These are phyloP conservation scores for Neoarius graeffei DNA, from an alignment of 2,113 vertebrate species.

Conservation along the genomic window DNA sequence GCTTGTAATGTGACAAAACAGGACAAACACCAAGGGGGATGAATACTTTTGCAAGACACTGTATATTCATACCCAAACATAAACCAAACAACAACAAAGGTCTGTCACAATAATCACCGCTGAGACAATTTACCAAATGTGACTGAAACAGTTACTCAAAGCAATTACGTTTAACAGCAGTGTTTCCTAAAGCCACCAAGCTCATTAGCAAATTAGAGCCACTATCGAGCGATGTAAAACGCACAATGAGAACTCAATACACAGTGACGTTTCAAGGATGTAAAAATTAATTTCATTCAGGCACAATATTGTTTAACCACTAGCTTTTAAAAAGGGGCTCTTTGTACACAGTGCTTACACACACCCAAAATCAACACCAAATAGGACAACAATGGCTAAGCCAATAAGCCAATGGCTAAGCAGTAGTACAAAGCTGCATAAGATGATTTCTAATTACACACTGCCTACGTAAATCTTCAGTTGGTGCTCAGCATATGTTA, in stretches of 20 bases:
- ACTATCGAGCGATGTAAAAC: constrained; percentile 11
- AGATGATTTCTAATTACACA: constrained; percentile 21
- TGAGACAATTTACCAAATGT: constrained; percentile 20
- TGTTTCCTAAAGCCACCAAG: constrained; percentile 30
- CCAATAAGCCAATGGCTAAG: constrained; percentile 10
- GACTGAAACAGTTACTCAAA: constrained; percentile 39
- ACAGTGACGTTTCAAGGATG: constrained; percentile 21
- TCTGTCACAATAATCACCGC: not conserved
- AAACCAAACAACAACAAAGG: not conserved
- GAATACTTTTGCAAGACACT: too few species aligned
- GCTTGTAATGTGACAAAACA: too few species aligned
- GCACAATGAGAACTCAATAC: constrained; percentile 30
- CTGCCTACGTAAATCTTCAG: constrained; percentile 5
- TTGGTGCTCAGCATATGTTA: not conserved
- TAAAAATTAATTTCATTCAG: constrained; percentile 17
- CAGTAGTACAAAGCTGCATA: not conserved
- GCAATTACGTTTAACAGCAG: constrained; percentile 45
- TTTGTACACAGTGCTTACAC: constrained; percentile 21
- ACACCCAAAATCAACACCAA: constrained; percentile 27
- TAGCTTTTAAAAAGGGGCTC: not conserved
- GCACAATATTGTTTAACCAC: constrained; percentile 15
- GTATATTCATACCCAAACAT: constrained; percentile 6
- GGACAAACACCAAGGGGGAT: too few species aligned
- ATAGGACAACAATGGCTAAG: constrained; percentile 28
- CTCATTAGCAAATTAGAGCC: constrained; percentile 31